Conservation (phyloP, 1,140 invertebrate species). For the Drosophila truncata region DNA sequence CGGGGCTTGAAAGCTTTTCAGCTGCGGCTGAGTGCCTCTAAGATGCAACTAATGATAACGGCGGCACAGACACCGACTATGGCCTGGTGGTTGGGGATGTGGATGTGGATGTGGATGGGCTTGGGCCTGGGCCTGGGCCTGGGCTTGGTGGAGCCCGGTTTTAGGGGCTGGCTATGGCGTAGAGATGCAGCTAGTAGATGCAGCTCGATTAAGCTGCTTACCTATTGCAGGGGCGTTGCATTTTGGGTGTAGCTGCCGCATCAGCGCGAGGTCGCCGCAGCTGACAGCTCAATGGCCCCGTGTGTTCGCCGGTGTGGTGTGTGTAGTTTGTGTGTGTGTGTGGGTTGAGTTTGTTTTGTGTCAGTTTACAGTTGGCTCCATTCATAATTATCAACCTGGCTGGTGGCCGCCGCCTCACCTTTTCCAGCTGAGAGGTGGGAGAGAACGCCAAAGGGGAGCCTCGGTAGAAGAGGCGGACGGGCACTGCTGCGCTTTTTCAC, state of each 20-base stretch:
- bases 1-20: slow-evolving; percentile 71
- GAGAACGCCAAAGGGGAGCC: slow-evolving; percentile 18
- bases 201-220: slow-evolving; percentile 79
- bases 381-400: slow-evolving; percentile 77
- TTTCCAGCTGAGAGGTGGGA: slow-evolving; percentile 12
- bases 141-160: slow-evolving; percentile 26
- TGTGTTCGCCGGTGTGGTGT: slow-evolving; percentile 11
- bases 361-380: slow-evolving; percentile 77
- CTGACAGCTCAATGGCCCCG: slow-evolving; percentile 77
- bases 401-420: slow-evolving; percentile 34
- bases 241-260: slow-evolving; percentile 81
- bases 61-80: slow-evolving; percentile 41
- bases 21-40: slow-evolving; percentile 80
- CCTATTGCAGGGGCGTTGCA: slow-evolving; percentile 72
- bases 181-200: slow-evolving; percentile 43
- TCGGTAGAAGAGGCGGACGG: slow-evolving; percentile 10
- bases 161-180: slow-evolving; percentile 39
- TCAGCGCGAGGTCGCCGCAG: slow-evolving; percentile 72
- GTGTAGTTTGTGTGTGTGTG: slow-evolving; percentile 26
- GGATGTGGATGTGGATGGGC: slow-evolving; percentile 20
- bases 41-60: slow-evolving; percentile 84
- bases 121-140: not conserved
- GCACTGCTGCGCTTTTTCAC: slow-evolving; percentile 76
- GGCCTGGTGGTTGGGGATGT: slow-evolving; percentile 15
- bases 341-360: slow-evolving; percentile 72